Evolutionary conservation across 1,140 invertebrate species (phyloP), one percentile per base, ranked within the genome.

Genomic region (Leptinotarsa texana): DNA sequence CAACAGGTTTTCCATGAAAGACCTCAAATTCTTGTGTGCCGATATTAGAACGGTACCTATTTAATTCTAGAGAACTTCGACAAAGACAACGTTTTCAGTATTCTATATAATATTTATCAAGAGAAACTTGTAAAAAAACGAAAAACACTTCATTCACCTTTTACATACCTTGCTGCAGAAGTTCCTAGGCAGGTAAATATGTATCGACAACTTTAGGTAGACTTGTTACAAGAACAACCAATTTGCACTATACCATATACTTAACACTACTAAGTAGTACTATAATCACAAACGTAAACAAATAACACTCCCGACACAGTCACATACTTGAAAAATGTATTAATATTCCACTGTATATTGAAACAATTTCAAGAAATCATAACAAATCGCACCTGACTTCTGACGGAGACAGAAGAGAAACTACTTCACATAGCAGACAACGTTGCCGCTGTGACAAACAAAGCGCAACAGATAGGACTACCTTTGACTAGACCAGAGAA

Each of bases 381-480:
- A 68, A 68, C 66, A 68, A 68, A 68, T 68, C 66, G 33, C 66
- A 68, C 66, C 66, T 68, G 66, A 68, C 66, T 18, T 68, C 11
- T 42, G 24, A 68, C 66, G 66, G 42, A 49, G 66, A 68, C 33
- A 68, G 66, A 42, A 68, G 66, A 68, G 51, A 57, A 68, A 68
- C 66, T 68, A 57, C 51, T 57, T 57, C n/a, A 15, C 51, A 17
- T 4, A 57, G n/a, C 51, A 57, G 2, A 33, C 66, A 18, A 42
- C 18, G 66, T 68, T 68, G 66, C 66, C 66, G 42, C 6, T 27
- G 66, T 68, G 24, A 42, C 63, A 18, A 24, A 17, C 51, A 57
- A 57, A 57, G 51, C 51, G n/a, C n/a, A 18, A 57, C 13, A 57
- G 4, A 17, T 57, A 57, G 4, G 51, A 17, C 51, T 57, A n/a